phyloP scores from a whole-genome alignment of 2,888 invertebrate genomes.

The Drepana falcataria region DNA sequence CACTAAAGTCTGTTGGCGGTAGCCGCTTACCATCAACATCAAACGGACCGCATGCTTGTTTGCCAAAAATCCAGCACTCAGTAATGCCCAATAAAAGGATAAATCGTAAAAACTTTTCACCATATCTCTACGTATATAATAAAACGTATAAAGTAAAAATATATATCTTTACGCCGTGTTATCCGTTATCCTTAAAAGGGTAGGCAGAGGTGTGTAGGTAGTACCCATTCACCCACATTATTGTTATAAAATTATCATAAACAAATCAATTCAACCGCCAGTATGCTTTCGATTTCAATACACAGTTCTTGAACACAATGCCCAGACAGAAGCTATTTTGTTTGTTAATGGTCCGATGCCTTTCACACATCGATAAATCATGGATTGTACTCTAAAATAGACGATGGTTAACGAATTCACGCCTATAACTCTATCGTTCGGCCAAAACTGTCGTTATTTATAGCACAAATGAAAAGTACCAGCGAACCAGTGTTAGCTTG shows the following conservation, averaged over 20 bases:
- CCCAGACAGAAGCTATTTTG: slow-evolving; percentile 17
- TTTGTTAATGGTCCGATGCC: slow-evolving; percentile 13
- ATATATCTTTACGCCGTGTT: too few species aligned
- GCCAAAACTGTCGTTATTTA: slow-evolving; percentile 23
- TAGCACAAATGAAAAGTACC: slow-evolving; percentile 11
- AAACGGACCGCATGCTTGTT: too few species aligned
- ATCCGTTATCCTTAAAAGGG: too few species aligned
- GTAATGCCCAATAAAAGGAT: too few species aligned
- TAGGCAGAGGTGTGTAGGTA: too few species aligned
- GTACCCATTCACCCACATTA: background rate
- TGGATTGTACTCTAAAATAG: slow-evolving; percentile 11
- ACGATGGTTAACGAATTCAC: slow-evolving; percentile 3
- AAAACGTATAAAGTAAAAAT: too few species aligned
- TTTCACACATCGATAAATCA: slow-evolving; percentile 19
- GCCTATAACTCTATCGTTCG: slow-evolving; percentile 4
- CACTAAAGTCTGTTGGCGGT: too few species aligned
- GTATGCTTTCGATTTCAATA: background rate
- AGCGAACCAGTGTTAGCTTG: background rate
- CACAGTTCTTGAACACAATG: slow-evolving; percentile 5
- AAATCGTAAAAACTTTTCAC: too few species aligned
- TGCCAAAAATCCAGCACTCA: too few species aligned
- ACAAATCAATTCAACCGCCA: background rate
- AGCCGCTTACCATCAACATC: too few species aligned
- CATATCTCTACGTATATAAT: too few species aligned
- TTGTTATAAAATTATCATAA: background rate